phyloP scores from a whole-genome alignment of 1,140 invertebrate genomes.

The Drosophila bifasciata region DNA sequence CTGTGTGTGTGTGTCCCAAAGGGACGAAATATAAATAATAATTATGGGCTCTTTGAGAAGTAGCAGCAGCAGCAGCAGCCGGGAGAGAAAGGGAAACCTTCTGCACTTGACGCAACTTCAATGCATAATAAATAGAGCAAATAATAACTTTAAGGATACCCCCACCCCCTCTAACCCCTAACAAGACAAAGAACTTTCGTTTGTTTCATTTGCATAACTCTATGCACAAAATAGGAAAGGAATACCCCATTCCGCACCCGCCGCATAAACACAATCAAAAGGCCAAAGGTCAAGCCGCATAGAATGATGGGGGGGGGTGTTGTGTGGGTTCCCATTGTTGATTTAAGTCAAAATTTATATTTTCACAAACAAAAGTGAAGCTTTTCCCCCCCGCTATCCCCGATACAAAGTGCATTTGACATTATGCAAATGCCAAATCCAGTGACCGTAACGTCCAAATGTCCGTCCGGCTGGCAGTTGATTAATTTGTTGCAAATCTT shows the following conservation, averaged over 20 bases:
- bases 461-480: conserved; percentile 48
- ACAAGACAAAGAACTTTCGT: conserved; percentile 43
- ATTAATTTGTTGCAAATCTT: conserved; percentile 64
- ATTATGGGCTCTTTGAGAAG: conserved; percentile 45
- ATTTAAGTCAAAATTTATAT: conserved; percentile 56
- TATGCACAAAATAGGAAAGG: conserved; percentile 31
- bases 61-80: conserved; percentile 2
- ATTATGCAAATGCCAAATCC: conserved; percentile 70
- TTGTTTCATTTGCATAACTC: conserved; percentile 50
- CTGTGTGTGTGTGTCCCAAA: conserved; percentile 6
- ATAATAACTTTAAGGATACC: conserved; percentile 58
- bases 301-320: neutral
- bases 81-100: neutral
- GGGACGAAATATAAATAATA: conserved; percentile 54
- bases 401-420: conserved; percentile 48
- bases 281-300: conserved; percentile 38
- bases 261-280: conserved; percentile 9
- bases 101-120: conserved; percentile 56
- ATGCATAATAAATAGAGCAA: conserved; percentile 81
- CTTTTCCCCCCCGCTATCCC: neutral
- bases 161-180: neutral
- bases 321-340: conserved; percentile 34
- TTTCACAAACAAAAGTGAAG: conserved; percentile 49
- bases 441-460: conserved; percentile 30
- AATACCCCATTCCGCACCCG: neutral